These are phyloP conservation scores for Orbicella faveolata DNA, from an alignment of 64 coral and sea anemone species.

Conservation along the genomic window DNA sequence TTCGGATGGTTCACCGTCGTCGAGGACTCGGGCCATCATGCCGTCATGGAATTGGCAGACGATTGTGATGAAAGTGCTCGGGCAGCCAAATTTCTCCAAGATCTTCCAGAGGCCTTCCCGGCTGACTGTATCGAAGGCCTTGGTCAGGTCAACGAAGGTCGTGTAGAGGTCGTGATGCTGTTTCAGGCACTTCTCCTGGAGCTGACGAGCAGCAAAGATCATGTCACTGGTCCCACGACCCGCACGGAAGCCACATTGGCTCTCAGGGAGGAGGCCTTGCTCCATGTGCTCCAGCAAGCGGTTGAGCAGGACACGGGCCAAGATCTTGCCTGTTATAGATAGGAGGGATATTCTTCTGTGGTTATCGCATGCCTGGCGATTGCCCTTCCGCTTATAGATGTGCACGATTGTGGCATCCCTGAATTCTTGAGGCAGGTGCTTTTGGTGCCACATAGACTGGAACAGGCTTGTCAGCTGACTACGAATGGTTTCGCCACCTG, in stretches of 20 bases:
- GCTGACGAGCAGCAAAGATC: not conserved
- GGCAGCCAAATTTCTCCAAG: slow-evolving; percentile 11
- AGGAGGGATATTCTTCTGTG: slow-evolving; percentile 22
- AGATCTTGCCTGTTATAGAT: not conserved
- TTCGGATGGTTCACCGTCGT: not conserved
- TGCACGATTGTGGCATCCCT: slow-evolving; percentile 8
- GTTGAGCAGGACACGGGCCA: slow-evolving; percentile 16
- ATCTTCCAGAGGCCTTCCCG: not conserved
- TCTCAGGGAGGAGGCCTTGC: slow-evolving; percentile 1
- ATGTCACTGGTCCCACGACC: not conserved
- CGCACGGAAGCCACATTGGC: slow-evolving; percentile 3
- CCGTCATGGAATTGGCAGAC: slow-evolving; percentile 13
- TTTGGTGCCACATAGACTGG: not conserved
- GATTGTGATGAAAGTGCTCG: not conserved
- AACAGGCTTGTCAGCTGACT: not conserved
- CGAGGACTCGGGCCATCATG: slow-evolving; percentile 6
- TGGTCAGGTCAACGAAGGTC: too few relatives aligned
- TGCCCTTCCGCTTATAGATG: not conserved
- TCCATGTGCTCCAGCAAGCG: not conserved
- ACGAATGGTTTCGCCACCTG: not conserved
- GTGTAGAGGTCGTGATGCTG: not conserved
- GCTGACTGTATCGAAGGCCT: slow-evolving; percentile 14
- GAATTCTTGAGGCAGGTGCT: not conserved
- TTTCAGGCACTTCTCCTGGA: slow-evolving; percentile 21
- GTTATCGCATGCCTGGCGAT: slow-evolving; percentile 15